Base-by-base conservation (phyloP, 2,797 vertebrate species). In the Manis crassicaudata region DNA sequence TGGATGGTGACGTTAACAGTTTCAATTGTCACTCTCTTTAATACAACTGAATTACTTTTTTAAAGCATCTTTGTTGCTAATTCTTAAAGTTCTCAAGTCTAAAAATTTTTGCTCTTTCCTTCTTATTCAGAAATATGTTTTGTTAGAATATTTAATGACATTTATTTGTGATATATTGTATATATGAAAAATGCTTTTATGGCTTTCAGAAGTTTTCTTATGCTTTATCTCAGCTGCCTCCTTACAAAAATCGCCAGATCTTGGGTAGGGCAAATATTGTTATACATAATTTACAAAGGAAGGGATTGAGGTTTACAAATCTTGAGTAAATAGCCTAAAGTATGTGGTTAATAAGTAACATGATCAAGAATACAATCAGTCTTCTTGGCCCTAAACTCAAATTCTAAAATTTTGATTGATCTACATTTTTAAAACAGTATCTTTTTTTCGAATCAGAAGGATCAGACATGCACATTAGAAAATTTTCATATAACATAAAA, bases 111-210 rank as follows among this genome's bases (percentile, higher is more conserved):
- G 32, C 27, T 75, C 27, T 72, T 91, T 29, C 29, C 27, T 58
- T 87, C 35, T 77, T 81, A 54, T 70, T 82, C 67, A 83, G 32
- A 95, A 95, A 54, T 32, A 62, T 25, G 11, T 60, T 94, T 70
- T 82, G 20, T 87, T 68, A 43, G 63, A 0, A 6, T 90, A 60
- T 72, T 63, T 89, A 88, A 43, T 52, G 73, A 82, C 6, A 77
- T 12, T 68, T 88, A 89, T 58, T 93, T 88, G 52, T 25, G 18
- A 87, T 43, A 46, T 63, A 58, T 27, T 92, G 1, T 37, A 56
- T 0, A 40, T n/a, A 54, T 20, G 16, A 88, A 72, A 81, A 81
- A 17, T n/a, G 32, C 7, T 62, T 88, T 58, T n/a, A 75, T 63
- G 12, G 6, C 65, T 87, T 92, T 40, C 63, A 43, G 84, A 65